A percentile compares a stretch with the other conserved stretches of the same genome.
Evolutionary conservation across 2,888 invertebrate species (phyloP).

Genomic region (Drosophila maculinotata): DNA sequence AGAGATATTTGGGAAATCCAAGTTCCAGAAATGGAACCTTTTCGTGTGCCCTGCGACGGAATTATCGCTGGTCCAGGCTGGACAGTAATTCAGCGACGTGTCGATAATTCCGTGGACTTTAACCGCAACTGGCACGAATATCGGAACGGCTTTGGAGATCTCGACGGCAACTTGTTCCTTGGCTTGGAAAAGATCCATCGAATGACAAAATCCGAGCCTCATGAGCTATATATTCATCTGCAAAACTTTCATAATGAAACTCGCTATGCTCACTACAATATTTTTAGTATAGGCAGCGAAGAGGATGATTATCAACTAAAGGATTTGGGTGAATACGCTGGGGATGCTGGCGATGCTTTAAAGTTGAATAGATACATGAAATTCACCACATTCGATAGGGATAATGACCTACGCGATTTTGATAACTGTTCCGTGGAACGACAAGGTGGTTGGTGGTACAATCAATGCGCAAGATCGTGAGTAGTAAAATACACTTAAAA

Average conservation of each 20-base stretch:
- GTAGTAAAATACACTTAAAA: slow-evolving; percentile 1
- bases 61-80: slow-evolving; percentile 45
- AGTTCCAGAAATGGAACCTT: slow-evolving; percentile 36
- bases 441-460: slow-evolving; percentile 47
- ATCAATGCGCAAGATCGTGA: slow-evolving; percentile 48
- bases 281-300: slow-evolving; percentile 38
- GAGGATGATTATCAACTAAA: slow-evolving; percentile 24
- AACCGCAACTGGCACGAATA: slow-evolving; percentile 45
- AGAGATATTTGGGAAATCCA: slow-evolving; percentile 36
- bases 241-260: slow-evolving; percentile 28
- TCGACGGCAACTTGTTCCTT: slow-evolving; percentile 36
- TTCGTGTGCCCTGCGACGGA: slow-evolving; percentile 44
- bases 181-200: slow-evolving; percentile 47
- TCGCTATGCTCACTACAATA: slow-evolving; percentile 40
- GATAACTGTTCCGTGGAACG: slow-evolving; percentile 43
- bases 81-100: slow-evolving; percentile 45
- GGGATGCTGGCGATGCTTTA: slow-evolving; percentile 48
- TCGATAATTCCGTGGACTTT: slow-evolving; percentile 34
- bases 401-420: slow-evolving; percentile 41
- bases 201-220: slow-evolving; percentile 30
- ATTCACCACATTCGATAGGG: slow-evolving; percentile 44
- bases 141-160: slow-evolving; percentile 41
- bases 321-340: slow-evolving; percentile 23
- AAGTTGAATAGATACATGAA: slow-evolving; percentile 36
- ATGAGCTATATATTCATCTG: slow-evolving; percentile 41